Evolutionary conservation across 2,113 vertebrate species (phyloP).

Genomic region (Gracilinanus agilis): DNA sequence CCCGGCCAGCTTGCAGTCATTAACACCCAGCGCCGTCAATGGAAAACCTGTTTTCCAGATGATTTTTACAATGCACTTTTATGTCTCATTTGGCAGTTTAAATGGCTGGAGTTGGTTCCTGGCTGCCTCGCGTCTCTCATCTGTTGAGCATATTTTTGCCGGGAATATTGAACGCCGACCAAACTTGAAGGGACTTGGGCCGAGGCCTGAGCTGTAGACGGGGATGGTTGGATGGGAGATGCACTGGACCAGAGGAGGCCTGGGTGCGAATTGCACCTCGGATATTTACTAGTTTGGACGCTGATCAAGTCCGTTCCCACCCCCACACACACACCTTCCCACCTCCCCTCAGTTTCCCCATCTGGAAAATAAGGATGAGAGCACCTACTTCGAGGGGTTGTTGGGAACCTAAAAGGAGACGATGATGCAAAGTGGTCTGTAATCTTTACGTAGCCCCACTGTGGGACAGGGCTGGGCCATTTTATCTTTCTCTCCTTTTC

Average conservation of each 20-base stretch:
- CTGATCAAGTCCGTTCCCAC: no score
- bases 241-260: background rate
- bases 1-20: constrained; percentile 91
- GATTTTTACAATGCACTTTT: constrained; percentile 92
- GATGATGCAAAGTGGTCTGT: background rate
- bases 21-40: constrained; percentile 90
- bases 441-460: background rate
- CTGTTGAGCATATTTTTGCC: constrained; percentile 89
- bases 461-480: background rate
- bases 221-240: background rate
- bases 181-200: constrained; percentile 76
- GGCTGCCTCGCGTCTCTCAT: constrained; percentile 88
- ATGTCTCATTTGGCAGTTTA: constrained; percentile 92
- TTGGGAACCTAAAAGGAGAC: background rate
- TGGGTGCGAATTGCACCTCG: background rate
- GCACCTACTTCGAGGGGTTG: background rate
- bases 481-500: background rate
- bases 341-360: background rate
- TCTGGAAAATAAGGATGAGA: background rate
- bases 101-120: constrained; percentile 89
- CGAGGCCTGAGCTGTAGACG: background rate
- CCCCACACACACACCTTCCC: no score
- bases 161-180: constrained; percentile 82
- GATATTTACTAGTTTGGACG: background rate
- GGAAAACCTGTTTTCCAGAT: constrained; percentile 91